These are phyloP conservation scores for Punctoribates punctum DNA, from an alignment of 2,888 invertebrate genomes.

Conservation along the genomic window DNA sequence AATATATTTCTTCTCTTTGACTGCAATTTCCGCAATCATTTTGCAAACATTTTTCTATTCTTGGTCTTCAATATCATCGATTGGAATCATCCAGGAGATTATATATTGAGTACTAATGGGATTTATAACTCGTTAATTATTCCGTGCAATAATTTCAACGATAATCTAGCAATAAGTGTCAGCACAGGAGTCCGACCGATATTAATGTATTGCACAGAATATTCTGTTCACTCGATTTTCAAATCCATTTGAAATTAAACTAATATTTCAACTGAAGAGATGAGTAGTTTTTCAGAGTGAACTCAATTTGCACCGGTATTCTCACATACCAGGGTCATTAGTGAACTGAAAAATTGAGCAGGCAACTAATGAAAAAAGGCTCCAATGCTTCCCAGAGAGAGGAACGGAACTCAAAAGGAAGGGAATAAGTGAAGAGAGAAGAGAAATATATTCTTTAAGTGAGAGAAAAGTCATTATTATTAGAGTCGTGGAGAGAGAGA, in stretches of 20 bases:
- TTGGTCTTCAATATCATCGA: not conserved
- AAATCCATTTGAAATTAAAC: not conserved
- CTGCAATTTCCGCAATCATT: conserved; percentile 26
- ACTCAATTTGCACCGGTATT: not conserved
- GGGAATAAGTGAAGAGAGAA: conserved; percentile 1
- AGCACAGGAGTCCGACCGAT: too few relatives aligned
- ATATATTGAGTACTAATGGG: not conserved
- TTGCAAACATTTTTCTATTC: not conserved
- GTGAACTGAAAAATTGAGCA: too few relatives aligned
- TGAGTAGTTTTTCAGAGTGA: not conserved
- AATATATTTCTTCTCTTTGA: not conserved
- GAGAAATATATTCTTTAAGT: conserved; percentile 2
- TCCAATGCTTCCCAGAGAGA: not conserved
- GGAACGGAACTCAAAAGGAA: not conserved
- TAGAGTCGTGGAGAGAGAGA: not conserved
- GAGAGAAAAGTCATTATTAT: conserved; percentile 2
- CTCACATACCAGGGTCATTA: not conserved
- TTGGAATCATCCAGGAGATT: not conserved
- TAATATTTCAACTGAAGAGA: not conserved
- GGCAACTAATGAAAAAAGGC: too few relatives aligned
- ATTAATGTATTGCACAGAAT: too few relatives aligned
- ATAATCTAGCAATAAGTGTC: too few relatives aligned
- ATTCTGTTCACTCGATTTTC: too few relatives aligned
- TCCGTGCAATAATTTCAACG: too few relatives aligned
- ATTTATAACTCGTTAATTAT: not conserved